Base-by-base conservation (phyloP, 1,140 invertebrate species). In the Caenorhabditis inopinata region DNA sequence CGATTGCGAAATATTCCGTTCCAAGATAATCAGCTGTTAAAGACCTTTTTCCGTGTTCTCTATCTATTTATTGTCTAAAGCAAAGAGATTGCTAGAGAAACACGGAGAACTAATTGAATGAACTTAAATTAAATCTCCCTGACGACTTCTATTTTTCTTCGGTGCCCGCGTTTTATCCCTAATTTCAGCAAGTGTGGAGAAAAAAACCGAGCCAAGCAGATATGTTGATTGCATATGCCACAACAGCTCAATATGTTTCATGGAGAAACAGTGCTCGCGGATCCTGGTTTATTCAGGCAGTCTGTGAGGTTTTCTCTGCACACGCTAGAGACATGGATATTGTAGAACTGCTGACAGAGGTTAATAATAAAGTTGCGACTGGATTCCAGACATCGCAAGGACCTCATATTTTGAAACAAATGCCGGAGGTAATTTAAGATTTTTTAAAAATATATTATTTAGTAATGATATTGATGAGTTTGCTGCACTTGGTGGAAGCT, bases 201-300 rank as follows among this genome's bases (percentile, higher is more conserved):
- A 49, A 75, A 21, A 75, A 75, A 12, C 45, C 74, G 16, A 75
- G 45, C 21, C 74, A 49, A 48, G 74, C 74, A 14, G 74, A 75
- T 9, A 75, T 48, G 16, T 86, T 93, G 14, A 90, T 93, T 45
- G 91, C 91, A 42, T 91, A 93, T 89, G 92, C 92, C 23, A 93
- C 92, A 6, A 83, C 92, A 2, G 91, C 91, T 14, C 92, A 92
- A 5, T 91, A 90, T 84, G 90, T 91, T 47, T 91, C 93, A 18
- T 91, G 92, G 86, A 90, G 93, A 49, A 92, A 94, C 88, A 85
- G 80, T 0, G 78, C 85, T 7, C 86, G 85, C 38, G 93, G 93
- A 21, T 93, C 92, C 68, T 94, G 93, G 92, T 93, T 93, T 85
- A 92, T 94, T 76, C 92, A 93, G 85, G 90, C 91, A 76, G 89